Percentiles rank a stretch among this genome's conserved stretches.
Conservation (phyloP, 2,888 invertebrate genomes). For the Megastigmus dorsalis region DNA sequence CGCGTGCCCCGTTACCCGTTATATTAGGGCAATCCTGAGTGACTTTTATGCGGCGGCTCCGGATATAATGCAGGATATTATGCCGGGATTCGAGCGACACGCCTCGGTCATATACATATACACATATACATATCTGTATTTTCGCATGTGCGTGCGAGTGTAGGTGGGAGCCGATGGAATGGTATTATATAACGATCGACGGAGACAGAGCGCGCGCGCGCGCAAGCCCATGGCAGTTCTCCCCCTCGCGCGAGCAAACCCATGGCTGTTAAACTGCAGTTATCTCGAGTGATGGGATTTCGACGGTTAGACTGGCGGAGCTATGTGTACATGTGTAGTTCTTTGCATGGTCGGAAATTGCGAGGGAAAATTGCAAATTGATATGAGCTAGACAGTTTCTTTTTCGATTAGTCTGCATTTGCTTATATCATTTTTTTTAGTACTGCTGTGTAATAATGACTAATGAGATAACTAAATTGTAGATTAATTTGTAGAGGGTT, state of each 20-base stretch:
- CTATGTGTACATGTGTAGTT: too few relatives aligned
- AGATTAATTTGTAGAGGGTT: too few relatives aligned
- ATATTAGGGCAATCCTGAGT: constrained; percentile 67
- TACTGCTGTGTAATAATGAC: too few relatives aligned
- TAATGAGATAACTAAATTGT: too few relatives aligned
- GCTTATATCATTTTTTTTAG: too few relatives aligned
- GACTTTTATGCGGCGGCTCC: constrained; percentile 26
- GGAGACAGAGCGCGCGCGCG: not conserved
- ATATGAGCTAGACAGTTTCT: not conserved
- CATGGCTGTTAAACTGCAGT: constrained; percentile 49
- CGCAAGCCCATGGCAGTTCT: not conserved
- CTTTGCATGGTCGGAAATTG: not conserved
- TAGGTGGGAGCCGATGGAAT: not conserved
- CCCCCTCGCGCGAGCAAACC: not conserved
- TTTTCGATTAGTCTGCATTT: too few relatives aligned
- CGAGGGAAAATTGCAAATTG: constrained; percentile 12
- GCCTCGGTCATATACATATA: too few relatives aligned
- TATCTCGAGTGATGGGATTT: constrained; percentile 50
- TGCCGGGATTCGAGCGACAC: not conserved
- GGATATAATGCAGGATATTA: not conserved
- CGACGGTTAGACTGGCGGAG: too few relatives aligned
- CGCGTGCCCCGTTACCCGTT: constrained; percentile 69
- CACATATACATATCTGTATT: too few relatives aligned
- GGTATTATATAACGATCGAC: constrained; percentile 31
- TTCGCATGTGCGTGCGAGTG: too few relatives aligned